Evolutionary conservation across 2,888 invertebrate genomes (phyloP), one percentile per base, ranked within the genome.

Genomic region (Conistra vaccinii): DNA sequence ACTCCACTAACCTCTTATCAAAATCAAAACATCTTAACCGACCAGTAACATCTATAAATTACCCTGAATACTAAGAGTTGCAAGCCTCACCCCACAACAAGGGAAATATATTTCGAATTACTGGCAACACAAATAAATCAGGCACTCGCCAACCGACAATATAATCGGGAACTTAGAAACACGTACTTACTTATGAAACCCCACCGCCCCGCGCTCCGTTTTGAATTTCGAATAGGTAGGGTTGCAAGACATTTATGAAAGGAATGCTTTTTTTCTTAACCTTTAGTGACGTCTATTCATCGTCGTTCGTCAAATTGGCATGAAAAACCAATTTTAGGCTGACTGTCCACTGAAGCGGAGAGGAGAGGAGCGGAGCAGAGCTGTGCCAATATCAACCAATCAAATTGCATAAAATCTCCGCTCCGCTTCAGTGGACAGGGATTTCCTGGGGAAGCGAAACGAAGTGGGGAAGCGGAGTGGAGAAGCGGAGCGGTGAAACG

Each of bases 131-230:
- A 89, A 92, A 92, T 92, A 92, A 92, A 91, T 92, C 91, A 89
- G 89, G 83, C 86, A 87, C 85, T 89, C 87, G 83, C 83, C 82
- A 78, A 87, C 88, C 86, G 81, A 88, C 85, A 87, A 87, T 88
- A 89, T 88, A 88, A 89, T 88, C 90, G 90, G 89, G 87, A 91
- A 92, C 88, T 92, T 91, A 76, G 88, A 84, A 86, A 89, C 92
- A 93, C 91, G 91, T 92, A 90, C 89, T 90, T 91, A 88, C 91
- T 91, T 89, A 88, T 90, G 90, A 91, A 90, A 87, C 87, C 89
- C 86, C 87, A 78, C 85, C 84, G 69, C 86, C 77, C 85, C 87
- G 87, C 87, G 87, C 53, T 84, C 87, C 83, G 90, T 90, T 91
- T 90, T 89, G 89, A 89, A 90, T 90, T 90, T 90, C 84, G 85